These are phyloP conservation scores for Coregonus suidteri DNA, from an alignment of 2,797 vertebrate species.

Conservation along the genomic window DNA sequence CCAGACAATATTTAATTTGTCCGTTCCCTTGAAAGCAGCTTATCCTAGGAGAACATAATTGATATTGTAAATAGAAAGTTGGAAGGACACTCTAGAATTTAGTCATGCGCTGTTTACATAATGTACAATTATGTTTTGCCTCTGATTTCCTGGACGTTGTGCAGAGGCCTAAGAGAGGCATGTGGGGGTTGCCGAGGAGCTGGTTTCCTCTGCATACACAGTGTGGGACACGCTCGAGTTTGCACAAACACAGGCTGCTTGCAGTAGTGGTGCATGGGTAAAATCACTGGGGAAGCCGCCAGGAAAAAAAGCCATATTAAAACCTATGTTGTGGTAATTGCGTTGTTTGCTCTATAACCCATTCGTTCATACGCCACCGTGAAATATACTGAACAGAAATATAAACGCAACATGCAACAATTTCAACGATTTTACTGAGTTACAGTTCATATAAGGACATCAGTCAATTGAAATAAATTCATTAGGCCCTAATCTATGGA, in stretches of 20 bases:
- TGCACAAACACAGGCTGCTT: constrained; percentile 72
- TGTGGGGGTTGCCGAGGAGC: constrained; percentile 61
- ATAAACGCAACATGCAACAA: no score
- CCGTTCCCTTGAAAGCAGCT: constrained; percentile 56
- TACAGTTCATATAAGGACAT: no score
- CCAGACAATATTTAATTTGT: constrained; percentile 53
- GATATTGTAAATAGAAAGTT: constrained; percentile 76
- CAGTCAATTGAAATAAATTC: no score
- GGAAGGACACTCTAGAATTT: constrained; percentile 68
- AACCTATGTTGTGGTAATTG: no score
- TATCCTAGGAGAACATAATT: constrained; percentile 71
- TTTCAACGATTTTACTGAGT: no score
- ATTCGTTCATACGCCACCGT: no score
- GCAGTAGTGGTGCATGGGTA: no score
- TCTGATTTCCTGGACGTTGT: constrained; percentile 77
- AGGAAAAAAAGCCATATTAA: no score
- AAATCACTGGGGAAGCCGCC: no score
- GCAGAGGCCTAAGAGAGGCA: constrained; percentile 72
- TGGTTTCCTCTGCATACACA: constrained; percentile 45
- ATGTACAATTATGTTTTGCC: constrained; percentile 75
- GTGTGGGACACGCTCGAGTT: constrained; percentile 71
- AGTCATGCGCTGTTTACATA: constrained; percentile 76
- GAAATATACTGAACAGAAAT: no score
- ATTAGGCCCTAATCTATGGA: no score
- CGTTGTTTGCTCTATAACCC: no score